Evolutionary conservation across 2,797 vertebrate genomes (phyloP).

Genomic region (Chloroceryle amazona): DNA sequence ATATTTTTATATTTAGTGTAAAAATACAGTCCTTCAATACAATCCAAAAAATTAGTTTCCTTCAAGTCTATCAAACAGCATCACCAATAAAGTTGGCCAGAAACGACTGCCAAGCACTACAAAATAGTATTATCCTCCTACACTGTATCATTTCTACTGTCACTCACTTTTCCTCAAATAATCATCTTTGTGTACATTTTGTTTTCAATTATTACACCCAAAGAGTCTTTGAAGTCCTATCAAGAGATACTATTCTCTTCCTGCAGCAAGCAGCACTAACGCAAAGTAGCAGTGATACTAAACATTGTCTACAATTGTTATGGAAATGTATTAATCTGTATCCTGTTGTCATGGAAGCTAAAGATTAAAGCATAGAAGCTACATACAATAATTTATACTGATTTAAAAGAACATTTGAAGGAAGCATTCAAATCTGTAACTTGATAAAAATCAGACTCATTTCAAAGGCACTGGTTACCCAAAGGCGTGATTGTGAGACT

Average conservation of each 20-base stretch:
- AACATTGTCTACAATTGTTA: conserved; percentile 76
- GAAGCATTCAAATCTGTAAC: conserved; percentile 55
- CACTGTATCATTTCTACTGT: background rate
- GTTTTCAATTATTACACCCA: conserved; percentile 66
- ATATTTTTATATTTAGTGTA: too few relatives aligned
- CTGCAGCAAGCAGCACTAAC: conserved; percentile 47
- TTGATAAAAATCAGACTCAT: conserved; percentile 33
- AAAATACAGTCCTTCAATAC: too few relatives aligned
- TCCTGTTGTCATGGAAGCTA: conserved; percentile 78
- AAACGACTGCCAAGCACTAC: background rate
- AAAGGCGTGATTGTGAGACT: background rate
- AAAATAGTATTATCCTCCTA: background rate
- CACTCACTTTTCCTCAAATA: conserved; percentile 23
- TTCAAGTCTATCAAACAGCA: background rate
- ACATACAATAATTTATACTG: conserved; percentile 60
- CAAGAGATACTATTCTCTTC: conserved; percentile 65
- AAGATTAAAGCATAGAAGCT: conserved; percentile 73
- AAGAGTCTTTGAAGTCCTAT: conserved; percentile 64
- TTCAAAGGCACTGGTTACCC: background rate
- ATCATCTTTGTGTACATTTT: conserved; percentile 62
- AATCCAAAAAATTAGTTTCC: background rate
- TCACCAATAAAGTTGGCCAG: background rate
- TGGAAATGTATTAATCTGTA: conserved; percentile 76
- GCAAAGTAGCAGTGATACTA: conserved; percentile 63
- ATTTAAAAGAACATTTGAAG: conserved; percentile 71